Percentiles rank a stretch among this genome's conserved stretches.
Evolutionary conservation across 2,888 invertebrate genomes (phyloP).

Genomic region (Syrphus vitripennis): DNA sequence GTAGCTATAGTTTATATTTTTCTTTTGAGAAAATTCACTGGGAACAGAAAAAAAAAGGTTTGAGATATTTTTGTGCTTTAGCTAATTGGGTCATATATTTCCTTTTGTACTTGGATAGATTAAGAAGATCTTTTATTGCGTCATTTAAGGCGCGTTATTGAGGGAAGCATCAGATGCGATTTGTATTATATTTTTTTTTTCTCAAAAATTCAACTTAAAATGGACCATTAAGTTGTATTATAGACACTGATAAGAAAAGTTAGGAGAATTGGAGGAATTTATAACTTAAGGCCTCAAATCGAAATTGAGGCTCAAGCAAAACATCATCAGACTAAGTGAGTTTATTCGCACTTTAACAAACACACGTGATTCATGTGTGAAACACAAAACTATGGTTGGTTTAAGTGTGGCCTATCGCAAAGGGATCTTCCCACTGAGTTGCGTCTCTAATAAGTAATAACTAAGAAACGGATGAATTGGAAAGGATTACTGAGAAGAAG

Average conservation of each 20-base stretch:
- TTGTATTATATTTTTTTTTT: background rate
- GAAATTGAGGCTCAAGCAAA: background rate
- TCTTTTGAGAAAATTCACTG: constrained; percentile 5
- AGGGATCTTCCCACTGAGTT: no score
- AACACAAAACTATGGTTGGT: no score
- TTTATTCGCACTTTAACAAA: no score
- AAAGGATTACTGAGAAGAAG: no score
- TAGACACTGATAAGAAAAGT: background rate
- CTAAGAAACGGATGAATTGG: no score
- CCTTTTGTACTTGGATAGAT: constrained; percentile 19
- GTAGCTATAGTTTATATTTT: constrained; percentile 8
- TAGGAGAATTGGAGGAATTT: background rate
- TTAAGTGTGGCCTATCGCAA: no score
- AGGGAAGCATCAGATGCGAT: background rate
- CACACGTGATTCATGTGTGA: no score
- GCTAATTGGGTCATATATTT: constrained; percentile 26
- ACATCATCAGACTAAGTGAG: no score
- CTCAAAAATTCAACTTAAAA: background rate
- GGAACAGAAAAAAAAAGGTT: constrained; percentile 19
- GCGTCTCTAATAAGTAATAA: no score
- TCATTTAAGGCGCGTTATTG: background rate
- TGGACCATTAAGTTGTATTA: background rate
- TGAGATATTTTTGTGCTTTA: constrained; percentile 3
- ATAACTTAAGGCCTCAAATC: background rate
- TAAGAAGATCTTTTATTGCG: constrained; percentile 15